A percentile compares a stretch with the other conserved stretches of the same genome.
phyloP scores from a whole-genome alignment of 2,888 invertebrate genomes.

The Horisme vitalbata region DNA sequence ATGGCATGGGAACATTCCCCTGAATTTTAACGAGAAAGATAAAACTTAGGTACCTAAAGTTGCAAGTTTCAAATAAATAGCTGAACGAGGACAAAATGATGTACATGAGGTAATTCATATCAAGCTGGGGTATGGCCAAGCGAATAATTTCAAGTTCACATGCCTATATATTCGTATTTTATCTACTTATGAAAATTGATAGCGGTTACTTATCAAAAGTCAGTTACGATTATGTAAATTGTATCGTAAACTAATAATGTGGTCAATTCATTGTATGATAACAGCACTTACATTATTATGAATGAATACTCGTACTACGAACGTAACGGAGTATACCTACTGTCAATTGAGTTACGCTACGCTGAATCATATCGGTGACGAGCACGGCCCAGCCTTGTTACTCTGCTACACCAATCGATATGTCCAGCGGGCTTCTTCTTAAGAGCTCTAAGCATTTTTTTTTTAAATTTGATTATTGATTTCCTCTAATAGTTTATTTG shows the following conservation, averaged over 20 bases:
- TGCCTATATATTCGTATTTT: no score
- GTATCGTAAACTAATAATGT: conserved; percentile 12
- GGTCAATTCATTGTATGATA: conserved; percentile 7
- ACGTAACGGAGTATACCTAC: conserved; percentile 13
- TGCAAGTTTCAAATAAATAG: no score
- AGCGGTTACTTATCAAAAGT: background rate
- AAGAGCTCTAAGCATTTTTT: background rate
- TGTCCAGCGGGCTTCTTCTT: background rate
- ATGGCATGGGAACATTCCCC: background rate
- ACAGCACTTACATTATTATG: conserved; percentile 17
- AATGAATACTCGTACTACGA: conserved; percentile 20
- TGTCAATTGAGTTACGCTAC: background rate
- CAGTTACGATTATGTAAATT: background rate
- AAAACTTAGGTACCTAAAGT: no score
- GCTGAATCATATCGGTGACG: conserved; percentile 2
- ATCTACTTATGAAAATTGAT: no score
- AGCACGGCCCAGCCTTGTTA: conserved; percentile 1
- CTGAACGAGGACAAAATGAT: no score
- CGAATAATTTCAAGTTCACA: no score
- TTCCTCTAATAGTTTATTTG: no score
- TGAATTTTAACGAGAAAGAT: no score
- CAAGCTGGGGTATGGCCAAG: no score
- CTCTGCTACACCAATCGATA: background rate
- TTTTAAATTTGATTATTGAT: no score
- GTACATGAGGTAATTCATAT: no score